Evolutionary conservation across 2,888 invertebrate species (phyloP), one percentile per base, ranked within the genome.

Genomic region (Eristalis arbustorum): DNA sequence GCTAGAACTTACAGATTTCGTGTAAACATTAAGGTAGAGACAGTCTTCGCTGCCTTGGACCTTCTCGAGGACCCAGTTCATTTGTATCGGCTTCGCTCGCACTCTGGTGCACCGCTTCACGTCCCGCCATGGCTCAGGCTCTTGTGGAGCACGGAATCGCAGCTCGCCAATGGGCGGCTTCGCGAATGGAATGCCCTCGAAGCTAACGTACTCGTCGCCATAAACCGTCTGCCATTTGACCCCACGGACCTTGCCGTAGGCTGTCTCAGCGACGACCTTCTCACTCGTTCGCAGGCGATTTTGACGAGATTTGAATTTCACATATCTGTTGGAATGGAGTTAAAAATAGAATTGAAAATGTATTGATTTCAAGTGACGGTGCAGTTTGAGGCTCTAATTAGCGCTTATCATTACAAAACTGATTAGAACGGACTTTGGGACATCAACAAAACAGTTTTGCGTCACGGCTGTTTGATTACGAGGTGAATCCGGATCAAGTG

Each of bases 21-120:
- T 92, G 63, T 91, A 92, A 4, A 94, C 93, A 90, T 94, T 94
- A 14, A 94, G 90, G 89, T 93, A 93, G 10, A 94, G 89, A 85
- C 94, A 94, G 88, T 94, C 94, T 90, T 94, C 94, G 68, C 91
- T 90, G 34, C 94, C 94, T 83, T 93, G 91, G 57, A 92, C 90
- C 88, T 91, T 91, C 42, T 92, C 90, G 67, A 91, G 75, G 13
- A 93, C 90, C 6, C 91, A 89, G 88, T 93, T 91, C 72, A 91
- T 90, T 85, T 93, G 93, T 59, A 91, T 90, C 62, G 92, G 92
- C 66, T 91, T 89, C 5, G 91, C 87, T 1, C 91, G 91, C 63
- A 92, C 91, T n/a, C 90, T 89, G 0, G 92, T 92, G 25, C 93
- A 93, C 74, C 94, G 92, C 56, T 90, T 90, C 1, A 93, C 89